Base-by-base conservation (phyloP, 35 echinoderm and acorn worm species). In the Nesometra sesokonis region DNA sequence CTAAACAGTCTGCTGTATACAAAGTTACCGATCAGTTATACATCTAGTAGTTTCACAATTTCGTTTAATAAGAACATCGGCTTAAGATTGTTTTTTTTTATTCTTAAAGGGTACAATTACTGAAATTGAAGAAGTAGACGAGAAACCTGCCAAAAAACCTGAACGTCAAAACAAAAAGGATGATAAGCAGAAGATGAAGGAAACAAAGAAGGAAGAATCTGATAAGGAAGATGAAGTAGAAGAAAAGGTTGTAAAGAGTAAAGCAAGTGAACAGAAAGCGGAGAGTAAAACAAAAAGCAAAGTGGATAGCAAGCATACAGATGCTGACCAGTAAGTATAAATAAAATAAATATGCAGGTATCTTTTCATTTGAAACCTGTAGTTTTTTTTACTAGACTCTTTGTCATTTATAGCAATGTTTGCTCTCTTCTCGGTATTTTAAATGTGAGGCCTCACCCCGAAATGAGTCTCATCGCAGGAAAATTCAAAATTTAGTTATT, bases 201-300 rank as follows among this genome's bases (percentile, higher is more conserved):
- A 67, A 11, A 27, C 23, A 5, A 88, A 82, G 82, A 46, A 77
- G 17, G 31, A 89, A 85, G 77, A 80, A 81, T 76, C 27, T 3
- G 35, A 84, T 81, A 93, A 89, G 84, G 85, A 87, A 46, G 91
- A 89, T 35, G 81, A 88, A 13, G 90, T 86, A 11, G 39, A 77
- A 37, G 86, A 91, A 57, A 88, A 37, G 86, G 31, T 35, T 17
- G 67, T 23, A 27, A 86, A 67, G 34, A 57, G 85, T n/a, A 76
- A 76, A 47, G 84, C 31, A 47, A 86, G 36, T 32, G 82, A 37
- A 76, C 29, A 76, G 23, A 33, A 33, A 17, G 8, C 31, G 11
- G 36, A 79, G 0, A 77, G 77, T 0, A 21, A 35, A 32, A 33
- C 4, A n/a, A 67, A 11, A 67, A 67, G 52, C 52, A 67, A 17